Evolutionary conservation across 64 coral and sea anemone species (phyloP).

Genomic region (Montipora cactus): DNA sequence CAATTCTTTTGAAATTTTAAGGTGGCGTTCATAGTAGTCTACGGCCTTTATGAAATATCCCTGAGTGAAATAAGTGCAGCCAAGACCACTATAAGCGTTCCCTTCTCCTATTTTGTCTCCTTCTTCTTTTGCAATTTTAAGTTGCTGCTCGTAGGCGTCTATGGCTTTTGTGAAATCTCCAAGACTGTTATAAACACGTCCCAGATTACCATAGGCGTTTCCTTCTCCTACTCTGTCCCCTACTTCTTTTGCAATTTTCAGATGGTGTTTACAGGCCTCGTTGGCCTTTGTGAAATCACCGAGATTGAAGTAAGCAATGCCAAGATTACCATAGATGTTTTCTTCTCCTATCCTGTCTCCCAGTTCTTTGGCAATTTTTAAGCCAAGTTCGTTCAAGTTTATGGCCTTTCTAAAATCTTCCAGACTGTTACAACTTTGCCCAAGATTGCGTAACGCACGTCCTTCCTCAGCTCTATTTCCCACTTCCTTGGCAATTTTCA

Average conservation of each 20-base stretch:
- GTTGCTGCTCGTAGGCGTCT: not conserved
- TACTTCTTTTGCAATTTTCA: no score
- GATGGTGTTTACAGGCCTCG: no score
- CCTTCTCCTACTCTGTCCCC: no score
- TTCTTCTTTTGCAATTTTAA: not conserved
- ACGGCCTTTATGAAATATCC: not conserved
- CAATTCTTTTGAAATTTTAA: not conserved
- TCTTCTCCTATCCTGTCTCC: not conserved
- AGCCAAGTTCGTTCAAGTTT: not conserved
- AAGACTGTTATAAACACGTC: no score
- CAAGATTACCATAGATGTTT: not conserved
- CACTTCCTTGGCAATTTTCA: no score
- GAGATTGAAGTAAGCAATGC: not conserved
- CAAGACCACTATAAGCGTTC: not conserved
- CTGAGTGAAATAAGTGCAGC: not conserved
- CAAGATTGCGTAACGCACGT: no score
- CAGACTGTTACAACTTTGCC: not conserved
- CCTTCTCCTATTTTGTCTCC: not conserved
- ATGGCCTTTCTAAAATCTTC: not conserved
- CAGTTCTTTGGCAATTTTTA: slow-evolving; percentile 42
- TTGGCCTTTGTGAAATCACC: no score
- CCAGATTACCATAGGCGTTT: no score
- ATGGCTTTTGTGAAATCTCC: not conserved
- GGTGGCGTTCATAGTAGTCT: not conserved
- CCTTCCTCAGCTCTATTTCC: no score